Percentiles rank a stretch among this genome's conserved stretches.
These are phyloP conservation scores for Urocitellus parryii DNA, from an alignment of 2,113 vertebrate genomes.

Conservation along the genomic window DNA sequence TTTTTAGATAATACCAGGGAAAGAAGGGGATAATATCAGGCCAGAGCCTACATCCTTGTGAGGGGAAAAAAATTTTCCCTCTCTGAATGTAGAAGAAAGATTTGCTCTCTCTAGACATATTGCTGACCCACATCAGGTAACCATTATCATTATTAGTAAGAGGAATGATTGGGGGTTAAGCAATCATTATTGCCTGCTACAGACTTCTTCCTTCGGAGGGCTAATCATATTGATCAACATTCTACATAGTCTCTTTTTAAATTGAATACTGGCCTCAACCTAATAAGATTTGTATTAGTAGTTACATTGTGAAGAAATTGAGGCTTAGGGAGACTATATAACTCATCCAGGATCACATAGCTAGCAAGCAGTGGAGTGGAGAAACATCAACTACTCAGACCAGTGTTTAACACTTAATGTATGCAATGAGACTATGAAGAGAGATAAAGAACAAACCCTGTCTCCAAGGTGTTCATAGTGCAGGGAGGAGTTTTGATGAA, in stretches of 20 bases:
- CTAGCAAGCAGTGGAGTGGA: not conserved
- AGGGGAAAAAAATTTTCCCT: not conserved
- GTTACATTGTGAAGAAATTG: not conserved
- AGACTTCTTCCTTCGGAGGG: not conserved
- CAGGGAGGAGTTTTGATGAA: not conserved
- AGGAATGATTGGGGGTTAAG: not conserved
- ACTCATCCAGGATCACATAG: not conserved
- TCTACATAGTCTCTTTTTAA: not conserved
- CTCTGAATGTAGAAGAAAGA: no score
- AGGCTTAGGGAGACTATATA: not conserved
- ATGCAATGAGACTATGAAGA: not conserved
- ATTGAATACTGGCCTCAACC: not conserved
- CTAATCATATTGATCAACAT: not conserved
- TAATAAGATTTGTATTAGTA: not conserved
- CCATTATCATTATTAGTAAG: not conserved
- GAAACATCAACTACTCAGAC: not conserved
- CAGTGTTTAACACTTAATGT: not conserved
- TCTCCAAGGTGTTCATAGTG: not conserved
- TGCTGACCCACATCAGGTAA: not conserved
- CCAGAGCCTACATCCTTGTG: not conserved
- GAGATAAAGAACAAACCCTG: not conserved
- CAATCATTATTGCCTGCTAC: not conserved
- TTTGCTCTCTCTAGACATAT: not conserved
- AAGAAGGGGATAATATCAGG: not conserved
- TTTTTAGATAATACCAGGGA: not conserved